phyloP scores from a whole-genome alignment of 37 sponge, comb jelly and placozoan genomes.

The Petrosia ficiformis region DNA sequence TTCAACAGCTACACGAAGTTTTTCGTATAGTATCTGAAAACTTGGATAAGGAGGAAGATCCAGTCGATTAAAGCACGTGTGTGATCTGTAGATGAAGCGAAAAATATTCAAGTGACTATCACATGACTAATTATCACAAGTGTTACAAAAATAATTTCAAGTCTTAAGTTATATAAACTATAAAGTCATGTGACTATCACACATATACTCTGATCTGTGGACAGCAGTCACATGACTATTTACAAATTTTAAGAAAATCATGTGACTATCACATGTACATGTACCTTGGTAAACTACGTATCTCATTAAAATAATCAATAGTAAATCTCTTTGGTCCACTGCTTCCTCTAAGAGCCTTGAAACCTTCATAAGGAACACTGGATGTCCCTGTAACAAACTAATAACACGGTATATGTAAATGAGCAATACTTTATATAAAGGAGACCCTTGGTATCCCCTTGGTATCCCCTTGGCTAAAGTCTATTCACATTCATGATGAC shows the following conservation, averaged over 20 bases:
- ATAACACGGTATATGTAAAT: too few species aligned
- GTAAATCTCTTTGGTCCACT: conserved; percentile 86
- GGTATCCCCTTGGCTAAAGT: neutral
- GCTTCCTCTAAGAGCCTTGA: conserved; percentile 87
- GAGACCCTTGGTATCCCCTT: neutral
- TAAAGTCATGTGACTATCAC: too few species aligned
- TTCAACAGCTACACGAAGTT: conserved; percentile 64
- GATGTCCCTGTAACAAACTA: conserved; percentile 96
- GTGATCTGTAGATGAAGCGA: conserved; percentile 51
- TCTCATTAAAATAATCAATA: conserved; percentile 68
- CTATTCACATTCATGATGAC: too few species aligned
- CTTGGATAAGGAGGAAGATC: conserved; percentile 81
- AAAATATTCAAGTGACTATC: too few species aligned
- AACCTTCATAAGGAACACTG: conserved; percentile 90
- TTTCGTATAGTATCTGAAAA: conserved; percentile 61
- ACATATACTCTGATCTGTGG: too few species aligned
- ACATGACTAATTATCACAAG: too few species aligned
- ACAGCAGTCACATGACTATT: too few species aligned
- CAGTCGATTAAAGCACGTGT: conserved; percentile 91
- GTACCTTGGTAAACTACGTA: conserved; percentile 73
- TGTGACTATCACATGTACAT: neutral
- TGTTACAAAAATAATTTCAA: too few species aligned
- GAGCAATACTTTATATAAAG: neutral
- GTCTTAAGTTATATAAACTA: too few species aligned
- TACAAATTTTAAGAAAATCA: neutral